phyloP scores from a whole-genome alignment of 2,113 vertebrate genomes.

The Scomber colias region DNA sequence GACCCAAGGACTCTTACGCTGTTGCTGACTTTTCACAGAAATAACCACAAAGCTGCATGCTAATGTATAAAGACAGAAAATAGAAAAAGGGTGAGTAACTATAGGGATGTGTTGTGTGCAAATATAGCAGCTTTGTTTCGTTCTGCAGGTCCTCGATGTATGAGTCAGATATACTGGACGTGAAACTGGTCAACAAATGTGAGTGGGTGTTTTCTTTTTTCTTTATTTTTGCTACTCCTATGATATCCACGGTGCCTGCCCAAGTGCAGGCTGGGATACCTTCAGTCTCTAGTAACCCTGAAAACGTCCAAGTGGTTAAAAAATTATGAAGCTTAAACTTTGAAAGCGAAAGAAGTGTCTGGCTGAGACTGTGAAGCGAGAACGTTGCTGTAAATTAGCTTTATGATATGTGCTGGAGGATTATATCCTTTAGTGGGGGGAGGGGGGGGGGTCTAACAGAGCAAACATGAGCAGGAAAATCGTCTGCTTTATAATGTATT shows the following conservation, averaged over 20 bases:
- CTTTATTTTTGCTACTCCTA: background rate
- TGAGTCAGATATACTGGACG: background rate
- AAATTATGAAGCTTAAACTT: slow-evolving; percentile 11
- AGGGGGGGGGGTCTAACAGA: background rate
- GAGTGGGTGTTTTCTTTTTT: too few relatives aligned
- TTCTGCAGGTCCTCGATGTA: background rate
- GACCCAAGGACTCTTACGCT: slow-evolving; percentile 31
- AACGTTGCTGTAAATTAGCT: slow-evolving; percentile 21
- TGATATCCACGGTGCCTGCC: background rate
- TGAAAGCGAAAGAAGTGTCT: background rate
- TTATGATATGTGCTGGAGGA: slow-evolving; percentile 1
- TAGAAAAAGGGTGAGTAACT: background rate
- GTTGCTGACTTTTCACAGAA: slow-evolving; percentile 27
- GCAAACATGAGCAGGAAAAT: slow-evolving; percentile 22
- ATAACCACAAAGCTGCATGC: slow-evolving; percentile 16
- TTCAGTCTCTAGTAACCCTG: background rate
- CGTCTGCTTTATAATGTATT: slow-evolving; percentile 7
- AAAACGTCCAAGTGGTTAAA: slow-evolving; percentile 9
- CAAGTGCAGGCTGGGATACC: background rate
- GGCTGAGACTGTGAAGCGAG: slow-evolving; percentile 5
- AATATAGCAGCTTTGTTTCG: background rate
- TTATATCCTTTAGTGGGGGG: background rate
- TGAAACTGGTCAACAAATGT: too few relatives aligned
- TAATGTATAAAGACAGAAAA: background rate
- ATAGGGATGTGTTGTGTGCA: background rate